phyloP scores from a whole-genome alignment of 2,797 vertebrate species.

The Typhlichthys eigenmanni region DNA sequence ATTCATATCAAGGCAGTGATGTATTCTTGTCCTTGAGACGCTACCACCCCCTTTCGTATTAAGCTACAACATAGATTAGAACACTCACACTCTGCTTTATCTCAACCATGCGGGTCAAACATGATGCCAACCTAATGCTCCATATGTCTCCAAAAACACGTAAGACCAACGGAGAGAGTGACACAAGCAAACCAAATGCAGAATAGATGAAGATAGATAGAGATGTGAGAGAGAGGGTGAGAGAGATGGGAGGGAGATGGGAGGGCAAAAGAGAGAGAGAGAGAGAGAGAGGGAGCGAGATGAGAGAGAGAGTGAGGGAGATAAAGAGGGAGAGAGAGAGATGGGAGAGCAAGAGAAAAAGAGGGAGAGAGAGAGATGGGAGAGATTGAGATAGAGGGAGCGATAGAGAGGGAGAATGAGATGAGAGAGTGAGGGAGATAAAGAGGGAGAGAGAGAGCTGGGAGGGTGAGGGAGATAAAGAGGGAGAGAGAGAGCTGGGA shows the following conservation, averaged over 20 bases:
- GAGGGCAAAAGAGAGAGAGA: too few relatives aligned
- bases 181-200: conserved; percentile 41
- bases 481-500: conserved; percentile 3
- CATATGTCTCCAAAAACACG: conserved; percentile 56
- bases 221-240: conserved; percentile 36
- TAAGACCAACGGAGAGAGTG: conserved; percentile 68
- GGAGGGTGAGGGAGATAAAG: neutral
- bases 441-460: neutral
- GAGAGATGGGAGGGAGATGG: too few relatives aligned
- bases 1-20: conserved; percentile 40
- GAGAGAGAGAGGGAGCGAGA: too few relatives aligned
- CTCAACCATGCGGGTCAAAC: conserved; percentile 57
- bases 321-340: too few relatives aligned
- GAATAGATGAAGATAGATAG: conserved; percentile 34
- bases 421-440: too few relatives aligned
- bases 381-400: too few relatives aligned
- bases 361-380: conserved; percentile 30
- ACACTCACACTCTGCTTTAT: conserved; percentile 52
- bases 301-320: too few relatives aligned
- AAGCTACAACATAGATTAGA: conserved; percentile 70
- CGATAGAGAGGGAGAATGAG: neutral
- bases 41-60: conserved; percentile 44
- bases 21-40: conserved; percentile 66
- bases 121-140: conserved; percentile 71
- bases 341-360: too few relatives aligned